Evolutionary conservation across 1,140 invertebrate species (phyloP), one percentile per base, ranked within the genome.

Genomic region (Orchesella cincta): DNA sequence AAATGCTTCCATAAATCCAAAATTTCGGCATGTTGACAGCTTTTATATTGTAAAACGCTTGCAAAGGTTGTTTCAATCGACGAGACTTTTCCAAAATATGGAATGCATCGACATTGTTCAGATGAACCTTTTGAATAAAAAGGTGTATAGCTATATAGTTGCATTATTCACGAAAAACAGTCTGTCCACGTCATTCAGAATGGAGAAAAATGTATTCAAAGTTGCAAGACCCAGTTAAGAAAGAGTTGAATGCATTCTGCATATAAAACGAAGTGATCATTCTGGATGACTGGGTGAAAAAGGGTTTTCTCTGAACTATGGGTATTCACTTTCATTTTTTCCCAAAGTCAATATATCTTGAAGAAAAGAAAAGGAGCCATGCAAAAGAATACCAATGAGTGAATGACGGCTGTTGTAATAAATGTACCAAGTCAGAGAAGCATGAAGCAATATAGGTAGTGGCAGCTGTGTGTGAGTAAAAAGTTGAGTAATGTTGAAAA

Each of bases 161-260:
- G 52, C 52, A 57, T 57, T 57, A 57, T 57, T 57, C 52, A 57
- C 12, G 14, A 26, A n/a, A 57, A 57, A 57, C 52, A 57, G 52
- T 14, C 52, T 57, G 23, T 57, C 52, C 52, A 57, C 52, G 52
- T 57, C 52, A 57, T 57, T 57, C 52, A 57, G n/a, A n/a, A n/a
- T n/a, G 39, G 39, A 46, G 18, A 46, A 57, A 57, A 57, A 57
- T n/a, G 52, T 57, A 57, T 14, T 57, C 8, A n/a, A 14, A 57
- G 52, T 57, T 57, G 52, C 23, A 14, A 3, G 23, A 57, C 8
- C 8, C 12, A 14, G 14, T 57, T 18, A 57, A 57, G 52, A 23
- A 57, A 57, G 23, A 23, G 52, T 57, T 57, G 23, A 57, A 57
- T 57, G 23, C 52, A 57, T 57, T 57, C 52, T 57, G 23, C 23